Percentiles rank a stretch among this genome's conserved stretches.
Evolutionary conservation across 1,140 invertebrate species (phyloP).

Genomic region (Bombus waltoni): DNA sequence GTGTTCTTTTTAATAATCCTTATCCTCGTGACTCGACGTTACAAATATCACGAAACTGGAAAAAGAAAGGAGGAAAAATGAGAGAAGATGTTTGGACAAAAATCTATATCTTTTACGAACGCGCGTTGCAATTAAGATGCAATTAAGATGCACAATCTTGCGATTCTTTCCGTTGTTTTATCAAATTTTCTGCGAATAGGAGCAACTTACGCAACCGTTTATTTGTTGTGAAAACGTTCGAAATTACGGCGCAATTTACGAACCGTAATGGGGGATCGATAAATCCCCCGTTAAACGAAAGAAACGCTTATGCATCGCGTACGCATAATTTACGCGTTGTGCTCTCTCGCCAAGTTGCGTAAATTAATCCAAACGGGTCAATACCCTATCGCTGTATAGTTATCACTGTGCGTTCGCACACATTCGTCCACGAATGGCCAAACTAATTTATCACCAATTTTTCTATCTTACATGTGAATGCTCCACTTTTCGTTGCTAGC

Average conservation of each 20-base stretch:
- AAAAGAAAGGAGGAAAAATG: not conserved
- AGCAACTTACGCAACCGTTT: not conserved
- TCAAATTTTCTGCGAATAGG: not conserved
- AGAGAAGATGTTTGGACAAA: too few species aligned
- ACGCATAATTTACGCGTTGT: conserved; percentile 33
- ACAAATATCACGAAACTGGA: not conserved
- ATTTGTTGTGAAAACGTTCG: conserved; percentile 5
- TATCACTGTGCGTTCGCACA: conserved; percentile 33
- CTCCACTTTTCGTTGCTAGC: conserved; percentile 17
- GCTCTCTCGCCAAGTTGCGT: conserved; percentile 27
- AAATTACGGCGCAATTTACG: conserved; percentile 30
- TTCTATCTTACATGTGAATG: conserved; percentile 16
- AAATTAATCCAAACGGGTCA: conserved; percentile 49
- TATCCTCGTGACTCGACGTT: not conserved
- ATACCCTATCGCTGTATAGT: conserved; percentile 39
- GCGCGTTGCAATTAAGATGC: not conserved
- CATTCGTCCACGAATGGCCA: not conserved
- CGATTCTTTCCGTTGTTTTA: not conserved
- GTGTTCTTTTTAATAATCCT: not conserved
- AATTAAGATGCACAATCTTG: too few species aligned
- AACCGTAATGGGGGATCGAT: not conserved
- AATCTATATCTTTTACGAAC: not conserved
- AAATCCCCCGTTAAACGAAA: conserved; percentile 17
- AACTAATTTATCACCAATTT: conserved; percentile 40
- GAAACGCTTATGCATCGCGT: conserved; percentile 1